phyloP scores from a whole-genome alignment of 1,140 invertebrate species.

The Drosophila tristis region DNA sequence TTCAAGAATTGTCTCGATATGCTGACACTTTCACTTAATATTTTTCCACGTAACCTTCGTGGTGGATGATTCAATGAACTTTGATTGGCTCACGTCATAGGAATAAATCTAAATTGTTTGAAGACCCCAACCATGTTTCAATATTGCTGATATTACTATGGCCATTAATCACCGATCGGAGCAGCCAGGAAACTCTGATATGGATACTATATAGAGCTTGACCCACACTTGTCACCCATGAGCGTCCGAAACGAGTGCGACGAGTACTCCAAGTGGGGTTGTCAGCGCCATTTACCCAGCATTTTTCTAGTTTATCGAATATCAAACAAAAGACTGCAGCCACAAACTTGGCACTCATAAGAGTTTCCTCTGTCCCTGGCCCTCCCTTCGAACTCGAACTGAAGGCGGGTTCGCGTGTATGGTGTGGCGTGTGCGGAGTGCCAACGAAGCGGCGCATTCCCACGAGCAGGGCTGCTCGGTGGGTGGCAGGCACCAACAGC shows the following conservation, averaged over 20 bases:
- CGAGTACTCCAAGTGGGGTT: no score
- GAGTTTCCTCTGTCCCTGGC: background rate
- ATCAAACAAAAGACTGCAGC: constrained; percentile 56
- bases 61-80: constrained; percentile 4
- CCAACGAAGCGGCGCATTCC: constrained; percentile 46
- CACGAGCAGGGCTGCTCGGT: constrained; percentile 42
- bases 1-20: no score
- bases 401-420: constrained; percentile 31
- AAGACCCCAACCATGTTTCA: no score
- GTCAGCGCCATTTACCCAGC: constrained; percentile 3
- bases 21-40: no score
- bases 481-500: constrained; percentile 45
- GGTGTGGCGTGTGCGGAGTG: constrained; percentile 33
- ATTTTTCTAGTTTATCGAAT: constrained; percentile 1
- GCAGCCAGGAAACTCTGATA: no score
- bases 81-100: background rate
- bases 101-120: no score
- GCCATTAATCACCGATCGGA: no score
- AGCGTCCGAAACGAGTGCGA: no score
- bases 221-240: no score
- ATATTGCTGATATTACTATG: no score
- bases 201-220: no score
- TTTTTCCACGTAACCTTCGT: background rate
- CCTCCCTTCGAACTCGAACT: background rate
- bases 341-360: constrained; percentile 40